phyloP scores from a whole-genome alignment of 1,140 invertebrate species.

The Calephelis nemesis region DNA sequence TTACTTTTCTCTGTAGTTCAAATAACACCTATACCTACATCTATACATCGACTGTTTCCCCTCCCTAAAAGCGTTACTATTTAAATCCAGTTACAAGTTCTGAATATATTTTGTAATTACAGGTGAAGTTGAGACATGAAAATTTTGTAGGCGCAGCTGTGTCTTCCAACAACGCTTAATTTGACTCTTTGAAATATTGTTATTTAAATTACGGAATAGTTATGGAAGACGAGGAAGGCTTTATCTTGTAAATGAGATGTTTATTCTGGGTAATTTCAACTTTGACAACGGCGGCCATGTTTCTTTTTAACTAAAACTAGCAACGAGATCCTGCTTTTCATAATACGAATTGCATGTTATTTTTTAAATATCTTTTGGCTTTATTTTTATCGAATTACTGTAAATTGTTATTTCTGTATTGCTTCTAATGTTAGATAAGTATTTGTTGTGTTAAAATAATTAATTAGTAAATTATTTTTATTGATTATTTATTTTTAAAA shows the following conservation, averaged over 20 bases:
- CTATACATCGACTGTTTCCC: not conserved
- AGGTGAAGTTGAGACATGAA: slow-evolving; percentile 67
- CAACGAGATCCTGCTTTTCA: not conserved
- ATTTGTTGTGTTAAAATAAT: no score
- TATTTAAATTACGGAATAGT: slow-evolving; percentile 43
- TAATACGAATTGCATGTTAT: no score
- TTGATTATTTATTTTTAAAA: no score
- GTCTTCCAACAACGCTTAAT: slow-evolving; percentile 39
- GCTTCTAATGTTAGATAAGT: no score
- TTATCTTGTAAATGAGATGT: slow-evolving; percentile 22
- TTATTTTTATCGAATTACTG: no score
- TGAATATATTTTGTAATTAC: slow-evolving; percentile 78
- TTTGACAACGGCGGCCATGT: slow-evolving; percentile 14
- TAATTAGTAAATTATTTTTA: no score
- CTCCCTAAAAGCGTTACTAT: slow-evolving; percentile 58
- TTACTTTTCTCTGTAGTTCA: no score
- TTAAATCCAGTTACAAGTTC: slow-evolving; percentile 77
- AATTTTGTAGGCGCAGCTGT: slow-evolving; percentile 63
- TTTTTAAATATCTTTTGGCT: no score
- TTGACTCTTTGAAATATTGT: slow-evolving; percentile 53
- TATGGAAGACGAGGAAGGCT: slow-evolving; percentile 27
- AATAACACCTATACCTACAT: no score
- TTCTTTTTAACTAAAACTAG: not conserved
- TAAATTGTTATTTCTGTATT: no score
- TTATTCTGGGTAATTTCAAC: slow-evolving; percentile 17